Percentiles rank a stretch among this genome's conserved stretches.
These are phyloP conservation scores for Drosophila melanosoma DNA, from an alignment of 2,888 invertebrate genomes.

Conservation along the genomic window DNA sequence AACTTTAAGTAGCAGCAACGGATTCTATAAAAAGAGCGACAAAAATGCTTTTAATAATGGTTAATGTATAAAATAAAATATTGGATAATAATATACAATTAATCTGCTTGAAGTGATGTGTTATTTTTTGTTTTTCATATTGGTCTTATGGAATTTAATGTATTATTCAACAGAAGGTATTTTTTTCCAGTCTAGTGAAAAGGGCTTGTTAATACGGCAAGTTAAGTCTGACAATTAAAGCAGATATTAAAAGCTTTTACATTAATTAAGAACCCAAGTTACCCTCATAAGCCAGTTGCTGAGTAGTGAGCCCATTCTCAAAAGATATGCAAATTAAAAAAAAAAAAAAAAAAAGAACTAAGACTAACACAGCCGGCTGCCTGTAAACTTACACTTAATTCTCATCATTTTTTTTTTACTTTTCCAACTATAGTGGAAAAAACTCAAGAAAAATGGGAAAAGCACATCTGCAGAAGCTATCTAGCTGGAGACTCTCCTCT, in stretches of 20 bases:
- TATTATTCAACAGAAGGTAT: neutral
- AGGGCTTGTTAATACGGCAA: neutral
- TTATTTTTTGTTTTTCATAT: neutral
- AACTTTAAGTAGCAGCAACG: neutral
- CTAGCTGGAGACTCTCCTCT: constrained; percentile 34
- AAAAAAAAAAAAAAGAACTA: neutral
- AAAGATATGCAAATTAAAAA: constrained; percentile 53
- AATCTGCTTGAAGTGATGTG: neutral
- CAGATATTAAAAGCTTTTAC: constrained; percentile 38
- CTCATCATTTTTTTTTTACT: constrained; percentile 59
- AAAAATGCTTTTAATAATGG: neutral
- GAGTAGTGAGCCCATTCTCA: constrained; percentile 28
- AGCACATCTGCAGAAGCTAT: constrained; percentile 67
- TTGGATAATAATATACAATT: neutral
- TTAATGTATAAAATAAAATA: too few relatives aligned
- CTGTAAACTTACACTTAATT: constrained; percentile 64
- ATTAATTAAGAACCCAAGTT: constrained; percentile 51
- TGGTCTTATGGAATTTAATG: too few relatives aligned
- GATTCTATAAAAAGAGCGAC: neutral
- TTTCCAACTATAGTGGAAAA: constrained; percentile 27
- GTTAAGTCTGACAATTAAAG: constrained; percentile 26
- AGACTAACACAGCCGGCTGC: constrained; percentile 21
- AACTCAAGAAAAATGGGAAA: constrained; percentile 53
- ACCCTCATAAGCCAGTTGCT: constrained; percentile 45
- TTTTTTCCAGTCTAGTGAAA: neutral